A percentile compares a stretch with the other conserved stretches of the same genome.
phyloP scores from a whole-genome alignment of 2,797 vertebrate genomes.

The Hipposideros larvatus region DNA sequence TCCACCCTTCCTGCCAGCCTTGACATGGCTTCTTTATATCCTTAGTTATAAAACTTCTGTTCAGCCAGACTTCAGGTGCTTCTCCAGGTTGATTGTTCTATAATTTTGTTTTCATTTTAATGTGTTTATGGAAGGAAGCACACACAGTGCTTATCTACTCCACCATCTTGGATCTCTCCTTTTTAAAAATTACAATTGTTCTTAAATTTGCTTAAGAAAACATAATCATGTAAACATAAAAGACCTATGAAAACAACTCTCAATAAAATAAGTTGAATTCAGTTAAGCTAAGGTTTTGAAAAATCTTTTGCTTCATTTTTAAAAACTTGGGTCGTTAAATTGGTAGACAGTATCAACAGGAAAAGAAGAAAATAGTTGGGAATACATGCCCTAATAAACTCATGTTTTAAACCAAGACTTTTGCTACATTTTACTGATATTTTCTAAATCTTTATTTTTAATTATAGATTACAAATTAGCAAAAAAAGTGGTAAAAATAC shows the following conservation, averaged over 20 bases:
- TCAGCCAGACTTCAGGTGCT: no score
- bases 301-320: constrained; percentile 18
- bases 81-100: no score
- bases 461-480: neutral
- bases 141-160: no score
- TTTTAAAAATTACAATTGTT: neutral
- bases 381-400: neutral
- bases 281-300: neutral
- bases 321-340: neutral
- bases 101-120: no score
- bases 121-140: no score
- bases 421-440: neutral
- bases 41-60: no score
- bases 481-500: neutral
- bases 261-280: constrained; percentile 10
- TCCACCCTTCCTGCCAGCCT: no score
- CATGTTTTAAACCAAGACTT: neutral
- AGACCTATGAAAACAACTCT: neutral
- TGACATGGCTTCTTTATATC: no score
- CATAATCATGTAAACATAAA: constrained; percentile 9
- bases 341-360: neutral
- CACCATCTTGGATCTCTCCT: no score
- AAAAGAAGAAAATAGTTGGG: neutral
- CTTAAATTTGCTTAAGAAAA: constrained; percentile 27
- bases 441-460: neutral